Conservation (phyloP, 1,140 invertebrate species). For the Macrocentrus cingulum region DNA sequence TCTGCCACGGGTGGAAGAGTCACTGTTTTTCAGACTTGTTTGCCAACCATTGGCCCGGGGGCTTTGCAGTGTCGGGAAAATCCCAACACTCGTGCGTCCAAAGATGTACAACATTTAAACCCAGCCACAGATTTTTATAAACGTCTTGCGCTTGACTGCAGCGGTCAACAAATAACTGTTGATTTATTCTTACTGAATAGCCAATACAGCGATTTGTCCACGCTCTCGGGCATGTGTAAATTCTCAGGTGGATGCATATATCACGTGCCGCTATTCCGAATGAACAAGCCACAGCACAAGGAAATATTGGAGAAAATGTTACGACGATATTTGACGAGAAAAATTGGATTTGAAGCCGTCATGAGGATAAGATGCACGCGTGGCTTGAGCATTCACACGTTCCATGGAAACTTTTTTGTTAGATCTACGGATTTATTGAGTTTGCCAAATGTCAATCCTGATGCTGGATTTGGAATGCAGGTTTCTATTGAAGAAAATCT, state of each 20-base stretch:
- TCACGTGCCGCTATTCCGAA: conserved; percentile 89
- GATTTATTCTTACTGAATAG: conserved; percentile 94
- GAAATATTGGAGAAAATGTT: conserved; percentile 79
- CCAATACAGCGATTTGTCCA: conserved; percentile 92
- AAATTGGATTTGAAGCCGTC: conserved; percentile 98
- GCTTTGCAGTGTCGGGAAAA: conserved; percentile 82
- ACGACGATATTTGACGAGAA: conserved; percentile 88
- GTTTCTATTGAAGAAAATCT: conserved; percentile 91
- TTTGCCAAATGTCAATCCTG: conserved; percentile 96
- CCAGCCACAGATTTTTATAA: conserved; percentile 99
- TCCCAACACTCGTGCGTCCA: conserved; percentile 77
- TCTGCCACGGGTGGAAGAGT: conserved; percentile 91
- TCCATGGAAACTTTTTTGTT: conserved; percentile 99
- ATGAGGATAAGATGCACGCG: conserved; percentile 95
- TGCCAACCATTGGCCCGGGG: conserved; percentile 91
- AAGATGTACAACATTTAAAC: conserved; percentile 82
- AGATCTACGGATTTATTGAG: conserved; percentile 95
- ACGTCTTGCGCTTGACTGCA: conserved; percentile 92
- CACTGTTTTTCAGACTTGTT: conserved; percentile 88
- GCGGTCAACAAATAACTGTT: conserved; percentile 92
- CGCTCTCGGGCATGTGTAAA: conserved; percentile 89
- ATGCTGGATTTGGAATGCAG: conserved; percentile 98
- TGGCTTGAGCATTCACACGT: conserved; percentile 93
- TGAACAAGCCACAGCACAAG: conserved; percentile 68
- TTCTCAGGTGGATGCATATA: conserved; percentile 94